phyloP scores from a whole-genome alignment of 2,888 invertebrate species.

The Operophtera brumata region DNA sequence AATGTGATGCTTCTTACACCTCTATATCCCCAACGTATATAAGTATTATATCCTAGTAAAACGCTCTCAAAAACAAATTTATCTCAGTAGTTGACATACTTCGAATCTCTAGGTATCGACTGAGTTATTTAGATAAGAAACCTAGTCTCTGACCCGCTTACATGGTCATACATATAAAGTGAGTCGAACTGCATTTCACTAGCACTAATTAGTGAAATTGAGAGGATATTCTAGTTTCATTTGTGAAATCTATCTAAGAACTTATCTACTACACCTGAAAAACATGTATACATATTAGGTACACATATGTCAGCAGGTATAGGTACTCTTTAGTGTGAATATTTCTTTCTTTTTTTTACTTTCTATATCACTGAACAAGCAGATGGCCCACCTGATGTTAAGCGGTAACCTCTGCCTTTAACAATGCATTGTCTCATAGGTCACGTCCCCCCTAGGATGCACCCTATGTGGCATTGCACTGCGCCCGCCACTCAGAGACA shows the following conservation, averaged over 20 bases:
- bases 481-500: too few relatives aligned
- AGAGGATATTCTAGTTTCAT: neutral
- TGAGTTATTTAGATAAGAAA: slow-evolving; percentile 50
- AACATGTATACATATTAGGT: too few relatives aligned
- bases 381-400: too few relatives aligned
- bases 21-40: too few relatives aligned
- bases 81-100: neutral
- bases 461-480: too few relatives aligned
- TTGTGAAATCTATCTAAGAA: neutral
- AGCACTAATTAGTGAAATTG: neutral
- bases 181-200: slow-evolving; percentile 32
- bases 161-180: slow-evolving; percentile 28
- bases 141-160: slow-evolving; percentile 47
- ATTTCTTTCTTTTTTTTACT: too few relatives aligned
- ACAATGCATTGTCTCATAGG: too few relatives aligned
- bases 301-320: neutral
- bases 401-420: too few relatives aligned
- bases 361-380: too few relatives aligned
- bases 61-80: neutral
- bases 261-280: neutral
- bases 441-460: too few relatives aligned
- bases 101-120: neutral
- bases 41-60: neutral
- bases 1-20: too few relatives aligned
- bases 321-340: too few relatives aligned